Evolutionary conservation across 2,113 vertebrate genomes (phyloP).

Genomic region (Sceloporus tristichus): DNA sequence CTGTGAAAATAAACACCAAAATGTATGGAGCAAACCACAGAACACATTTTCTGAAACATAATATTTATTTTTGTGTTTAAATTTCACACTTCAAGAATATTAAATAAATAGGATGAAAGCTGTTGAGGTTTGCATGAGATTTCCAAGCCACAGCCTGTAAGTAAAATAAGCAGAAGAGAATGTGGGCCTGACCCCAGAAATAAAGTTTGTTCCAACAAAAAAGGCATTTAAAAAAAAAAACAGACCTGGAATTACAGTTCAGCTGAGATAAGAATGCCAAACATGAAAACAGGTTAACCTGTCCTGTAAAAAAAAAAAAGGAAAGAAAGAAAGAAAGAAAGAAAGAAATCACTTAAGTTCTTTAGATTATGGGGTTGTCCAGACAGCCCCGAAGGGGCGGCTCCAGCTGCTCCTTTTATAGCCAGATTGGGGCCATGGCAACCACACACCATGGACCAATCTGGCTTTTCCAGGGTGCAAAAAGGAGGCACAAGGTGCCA

Average conservation of each 20-base stretch:
- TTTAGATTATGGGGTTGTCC: background rate
- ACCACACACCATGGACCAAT: too few relatives aligned
- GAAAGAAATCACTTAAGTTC: slow-evolving; percentile 18
- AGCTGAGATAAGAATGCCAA: slow-evolving; percentile 47
- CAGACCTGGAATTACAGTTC: slow-evolving; percentile 28
- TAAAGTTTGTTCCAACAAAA: slow-evolving; percentile 33
- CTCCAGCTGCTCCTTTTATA: too few relatives aligned
- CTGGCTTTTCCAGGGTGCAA: too few relatives aligned
- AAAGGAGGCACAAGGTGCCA: too few relatives aligned
- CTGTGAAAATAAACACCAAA: slow-evolving; percentile 52
- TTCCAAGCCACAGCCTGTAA: slow-evolving; percentile 39
- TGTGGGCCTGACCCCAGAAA: slow-evolving; percentile 23
- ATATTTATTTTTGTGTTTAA: slow-evolving; percentile 60
- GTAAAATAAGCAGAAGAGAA: slow-evolving; percentile 58
- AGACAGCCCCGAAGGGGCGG: too few relatives aligned
- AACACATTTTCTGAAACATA: slow-evolving; percentile 45
- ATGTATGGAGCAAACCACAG: slow-evolving; percentile 36
- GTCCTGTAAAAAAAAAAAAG: background rate
- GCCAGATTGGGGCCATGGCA: too few relatives aligned
- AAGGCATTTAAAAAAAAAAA: slow-evolving; percentile 24
- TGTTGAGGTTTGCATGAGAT: slow-evolving; percentile 4
- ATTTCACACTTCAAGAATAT: slow-evolving; percentile 64
- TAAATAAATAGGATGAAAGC: slow-evolving; percentile 66
- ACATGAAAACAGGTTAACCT: slow-evolving; percentile 21
- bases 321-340: too few relatives aligned